phyloP scores from a whole-genome alignment of 2,797 vertebrate genomes.

The Aselliscus stoliczkanus region DNA sequence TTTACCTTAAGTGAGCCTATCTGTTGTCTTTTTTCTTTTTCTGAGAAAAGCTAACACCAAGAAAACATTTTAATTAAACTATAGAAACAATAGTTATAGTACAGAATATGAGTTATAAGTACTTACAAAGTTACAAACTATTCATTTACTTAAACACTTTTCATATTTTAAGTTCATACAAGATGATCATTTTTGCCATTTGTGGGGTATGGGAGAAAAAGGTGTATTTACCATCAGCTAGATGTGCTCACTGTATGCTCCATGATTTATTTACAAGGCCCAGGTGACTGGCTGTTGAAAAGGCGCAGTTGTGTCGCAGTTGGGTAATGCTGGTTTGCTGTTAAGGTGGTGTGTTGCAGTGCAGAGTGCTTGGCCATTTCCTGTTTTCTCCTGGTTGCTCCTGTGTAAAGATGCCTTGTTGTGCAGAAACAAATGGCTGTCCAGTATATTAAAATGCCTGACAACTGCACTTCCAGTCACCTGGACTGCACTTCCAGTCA shows the following conservation, averaged over 20 bases:
- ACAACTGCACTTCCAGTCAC: constrained; percentile 89
- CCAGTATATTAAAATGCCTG: constrained; percentile 91
- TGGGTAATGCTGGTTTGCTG: constrained; percentile 99
- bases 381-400: constrained; percentile 99
- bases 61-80: constrained; percentile 92
- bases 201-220: constrained; percentile 74
- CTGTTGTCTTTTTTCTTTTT: constrained; percentile 16
- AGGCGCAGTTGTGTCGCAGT: constrained; percentile 99
- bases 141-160: constrained; percentile 83
- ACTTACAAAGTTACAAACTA: constrained; percentile 90
- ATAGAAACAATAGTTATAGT: constrained; percentile 92
- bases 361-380: constrained; percentile 99
- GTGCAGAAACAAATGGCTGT: constrained; percentile 98
- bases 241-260: constrained; percentile 91
- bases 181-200: constrained; percentile 82
- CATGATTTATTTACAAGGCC: constrained; percentile 88
- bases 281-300: constrained; percentile 82
- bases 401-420: constrained; percentile 92
- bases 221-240: constrained; percentile 87
- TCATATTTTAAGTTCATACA: constrained; percentile 80
- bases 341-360: constrained; percentile 99
- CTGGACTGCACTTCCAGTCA: constrained; percentile 89
- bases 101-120: constrained; percentile 86
- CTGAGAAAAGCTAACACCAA: constrained; percentile 85
- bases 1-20: too few species aligned